These are phyloP conservation scores for Reticulitermes speratus DNA, from an alignment of 1,140 invertebrate genomes.

Conservation along the genomic window DNA sequence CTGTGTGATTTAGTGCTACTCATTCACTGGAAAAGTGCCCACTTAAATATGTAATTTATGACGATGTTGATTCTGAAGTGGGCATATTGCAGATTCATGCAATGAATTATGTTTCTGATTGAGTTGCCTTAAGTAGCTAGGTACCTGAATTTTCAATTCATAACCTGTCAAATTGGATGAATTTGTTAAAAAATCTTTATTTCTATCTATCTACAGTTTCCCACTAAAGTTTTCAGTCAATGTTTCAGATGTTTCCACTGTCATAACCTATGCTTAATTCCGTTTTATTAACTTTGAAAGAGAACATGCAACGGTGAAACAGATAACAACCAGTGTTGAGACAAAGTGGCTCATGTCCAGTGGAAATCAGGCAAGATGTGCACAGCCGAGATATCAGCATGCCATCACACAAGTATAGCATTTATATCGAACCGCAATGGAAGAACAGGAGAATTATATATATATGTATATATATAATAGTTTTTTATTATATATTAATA, in stretches of 20 bases:
- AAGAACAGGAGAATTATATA: slow-evolving; percentile 37
- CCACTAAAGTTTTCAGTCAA: slow-evolving; percentile 4
- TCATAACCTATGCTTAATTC: not conserved
- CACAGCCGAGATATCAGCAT: slow-evolving; percentile 24
- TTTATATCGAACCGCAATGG: slow-evolving; percentile 35
- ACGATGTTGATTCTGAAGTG: not conserved
- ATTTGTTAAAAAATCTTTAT: not conserved
- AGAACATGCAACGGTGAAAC: not conserved
- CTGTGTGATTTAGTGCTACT: not conserved
- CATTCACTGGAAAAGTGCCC: not conserved
- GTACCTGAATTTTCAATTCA: not conserved
- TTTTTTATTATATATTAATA: slow-evolving; percentile 33
- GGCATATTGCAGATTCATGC: not conserved
- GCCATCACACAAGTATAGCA: slow-evolving; percentile 33
- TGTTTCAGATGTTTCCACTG: not conserved
- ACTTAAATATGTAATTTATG: not conserved
- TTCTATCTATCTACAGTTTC: not conserved
- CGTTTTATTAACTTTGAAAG: not conserved
- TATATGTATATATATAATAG: slow-evolving; percentile 22
- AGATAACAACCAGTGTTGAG: not conserved
- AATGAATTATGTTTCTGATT: not conserved
- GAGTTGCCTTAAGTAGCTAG: not conserved
- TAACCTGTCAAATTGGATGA: too few relatives aligned
- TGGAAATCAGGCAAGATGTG: not conserved
- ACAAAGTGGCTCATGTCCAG: not conserved